These are phyloP conservation scores for Lasioglossum vierecki DNA, from an alignment of 2,888 invertebrate species.

Conservation along the genomic window DNA sequence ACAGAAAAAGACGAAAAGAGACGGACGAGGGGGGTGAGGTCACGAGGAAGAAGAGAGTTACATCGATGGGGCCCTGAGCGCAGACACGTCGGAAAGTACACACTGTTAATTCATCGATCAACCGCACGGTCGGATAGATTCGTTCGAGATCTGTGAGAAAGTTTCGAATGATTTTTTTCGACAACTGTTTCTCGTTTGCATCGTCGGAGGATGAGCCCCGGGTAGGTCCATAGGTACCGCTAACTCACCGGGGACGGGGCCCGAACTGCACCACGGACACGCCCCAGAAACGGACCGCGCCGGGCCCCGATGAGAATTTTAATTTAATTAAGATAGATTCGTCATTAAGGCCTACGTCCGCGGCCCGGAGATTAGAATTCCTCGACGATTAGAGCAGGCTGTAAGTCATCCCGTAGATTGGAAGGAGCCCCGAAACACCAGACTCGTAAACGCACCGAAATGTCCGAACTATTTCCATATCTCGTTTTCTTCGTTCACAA, in stretches of 20 bases:
- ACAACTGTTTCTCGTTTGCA: conserved; percentile 34
- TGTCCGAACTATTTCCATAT: neutral
- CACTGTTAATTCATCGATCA: conserved; percentile 59
- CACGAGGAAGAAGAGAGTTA: neutral
- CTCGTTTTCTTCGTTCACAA: neutral
- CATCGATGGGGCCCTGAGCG: neutral
- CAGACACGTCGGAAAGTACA: conserved; percentile 65
- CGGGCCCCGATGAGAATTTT: conserved; percentile 77
- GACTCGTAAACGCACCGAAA: neutral
- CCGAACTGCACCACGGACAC: conserved; percentile 62
- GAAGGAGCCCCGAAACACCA: neutral
- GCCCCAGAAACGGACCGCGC: conserved; percentile 63
- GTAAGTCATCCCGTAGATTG: conserved; percentile 59
- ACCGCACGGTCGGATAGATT: conserved; percentile 56
- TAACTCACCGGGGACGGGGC: conserved; percentile 39
- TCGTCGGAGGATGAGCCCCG: neutral
- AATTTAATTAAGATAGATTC: conserved; percentile 82
- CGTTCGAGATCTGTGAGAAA: conserved; percentile 61
- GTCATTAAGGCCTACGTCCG: conserved; percentile 74
- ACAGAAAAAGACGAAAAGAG: neutral
- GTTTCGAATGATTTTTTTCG: conserved; percentile 35
- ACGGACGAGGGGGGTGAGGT: neutral
- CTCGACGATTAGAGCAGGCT: conserved; percentile 45
- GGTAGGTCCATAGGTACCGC: conserved; percentile 22
- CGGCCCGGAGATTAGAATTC: conserved; percentile 67